These are phyloP conservation scores for Caenorhabditis elegans DNA, from an alignment of 1,140 invertebrate genomes.

Conservation along the genomic window DNA sequence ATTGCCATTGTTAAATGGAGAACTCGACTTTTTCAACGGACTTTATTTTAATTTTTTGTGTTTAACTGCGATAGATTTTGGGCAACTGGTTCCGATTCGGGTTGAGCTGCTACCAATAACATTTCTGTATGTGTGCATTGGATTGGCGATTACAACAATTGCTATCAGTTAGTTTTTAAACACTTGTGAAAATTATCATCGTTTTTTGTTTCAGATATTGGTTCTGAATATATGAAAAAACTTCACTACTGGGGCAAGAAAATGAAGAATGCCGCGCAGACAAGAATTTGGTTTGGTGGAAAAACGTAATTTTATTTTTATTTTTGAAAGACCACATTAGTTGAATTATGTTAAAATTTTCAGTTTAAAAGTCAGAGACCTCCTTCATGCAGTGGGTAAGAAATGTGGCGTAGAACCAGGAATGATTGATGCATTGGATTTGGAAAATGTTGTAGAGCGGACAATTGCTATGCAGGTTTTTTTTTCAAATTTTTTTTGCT, in stretches of 20 bases:
- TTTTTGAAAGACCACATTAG: neutral
- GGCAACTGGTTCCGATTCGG: conserved; percentile 48
- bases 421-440: conserved; percentile 62
- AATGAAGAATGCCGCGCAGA: conserved; percentile 50
- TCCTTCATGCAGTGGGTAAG: conserved; percentile 64
- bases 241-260: conserved; percentile 52
- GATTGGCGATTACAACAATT: conserved; percentile 50
- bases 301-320: conserved; percentile 33
- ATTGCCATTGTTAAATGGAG: conserved; percentile 48
- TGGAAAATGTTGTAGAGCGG: conserved; percentile 65
- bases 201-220: conserved; percentile 41
- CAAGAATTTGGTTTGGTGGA: conserved; percentile 54
- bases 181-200: too few species aligned
- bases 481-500: neutral
- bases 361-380: conserved; percentile 57
- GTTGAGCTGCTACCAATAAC: conserved; percentile 51
- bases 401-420: conserved; percentile 63
- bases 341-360: conserved; percentile 31
- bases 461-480: conserved; percentile 59
- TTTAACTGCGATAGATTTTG: conserved; percentile 51
- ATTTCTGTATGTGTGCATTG: conserved; percentile 49
- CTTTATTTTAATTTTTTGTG: conserved; percentile 54
- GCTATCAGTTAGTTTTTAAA: conserved; percentile 42
- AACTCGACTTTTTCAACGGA: conserved; percentile 52
- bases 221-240: conserved; percentile 54